Base-by-base conservation (phyloP, 2,797 vertebrate species). In the Brotula barbata region DNA sequence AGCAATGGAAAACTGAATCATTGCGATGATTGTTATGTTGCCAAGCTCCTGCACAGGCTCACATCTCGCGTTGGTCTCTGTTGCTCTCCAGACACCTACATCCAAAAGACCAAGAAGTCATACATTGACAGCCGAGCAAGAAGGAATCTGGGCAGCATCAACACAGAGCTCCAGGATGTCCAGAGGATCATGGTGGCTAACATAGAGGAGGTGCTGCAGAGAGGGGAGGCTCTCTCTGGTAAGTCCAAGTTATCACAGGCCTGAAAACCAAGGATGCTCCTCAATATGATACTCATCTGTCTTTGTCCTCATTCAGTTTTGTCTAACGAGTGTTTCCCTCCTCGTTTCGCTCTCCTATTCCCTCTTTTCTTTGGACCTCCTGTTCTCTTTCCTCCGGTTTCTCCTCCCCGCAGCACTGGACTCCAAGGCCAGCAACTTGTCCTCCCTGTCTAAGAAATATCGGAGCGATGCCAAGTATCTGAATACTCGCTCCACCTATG, bases 161-260 rank as follows among this genome's bases (percentile, higher is more conserved):
- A 99, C 88, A 98, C 96, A 7, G 97, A 99, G 80, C 89, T 99
- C 40, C 97, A 99, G 58, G 97, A 99, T 15, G 96, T 99, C 8
- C 97, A 99, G 90, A 94, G 95, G 86, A 98, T 99, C 84, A 99
- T 99, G 97, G 97, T 99, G 84, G 97, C 97, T 5, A 99, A 99
- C 80, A 99, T 99, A 0, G 97, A 98, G 77, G 97, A 99, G 81
- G 97, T 98, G 56, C 80, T 99, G 62, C 96, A 96, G 78, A 89
- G 97, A 58, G 97, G 97, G 81, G 97, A 99, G 72, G 94, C 96
- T 0, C 93, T 99, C 53, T 98, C 97, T 71, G 97, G 97, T 99
- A 87, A 86, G 70, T 52, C 33, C 16, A 23, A 2, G 6, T 42
- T 11, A 7, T 41, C 21, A 19, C 5, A 1, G 33, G 15, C 20